Evolutionary conservation across 2,797 vertebrate genomes (phyloP).

Genomic region (Poecilia picta): DNA sequence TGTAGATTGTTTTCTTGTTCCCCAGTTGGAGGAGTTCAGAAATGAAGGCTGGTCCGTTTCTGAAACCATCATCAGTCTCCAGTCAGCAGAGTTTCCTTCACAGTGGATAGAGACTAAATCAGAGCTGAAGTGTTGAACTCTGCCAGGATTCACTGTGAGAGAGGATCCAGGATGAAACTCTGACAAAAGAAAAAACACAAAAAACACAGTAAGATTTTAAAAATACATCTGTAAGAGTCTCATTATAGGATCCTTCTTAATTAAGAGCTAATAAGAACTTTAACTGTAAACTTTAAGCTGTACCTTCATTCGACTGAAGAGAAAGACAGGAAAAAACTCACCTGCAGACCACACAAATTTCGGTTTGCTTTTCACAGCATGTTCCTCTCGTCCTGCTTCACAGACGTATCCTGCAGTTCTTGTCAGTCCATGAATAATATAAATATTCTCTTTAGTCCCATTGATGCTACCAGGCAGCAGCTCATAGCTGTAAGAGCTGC

Average conservation of each 20-base stretch:
- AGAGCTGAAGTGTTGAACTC: slow-evolving; percentile 4
- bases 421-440: slow-evolving; percentile 28
- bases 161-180: background rate
- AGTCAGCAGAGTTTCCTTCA: background rate
- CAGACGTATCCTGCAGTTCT: slow-evolving; percentile 41
- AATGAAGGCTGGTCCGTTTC: background rate
- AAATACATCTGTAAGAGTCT: too few relatives aligned
- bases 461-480: slow-evolving; percentile 14
- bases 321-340: background rate
- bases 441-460: slow-evolving; percentile 30
- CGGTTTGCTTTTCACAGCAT: background rate
- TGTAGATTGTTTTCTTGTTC: background rate
- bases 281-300: too few relatives aligned
- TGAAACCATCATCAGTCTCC: background rate
- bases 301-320: too few relatives aligned
- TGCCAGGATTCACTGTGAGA: slow-evolving; percentile 10
- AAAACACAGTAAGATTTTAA: background rate
- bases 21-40: background rate
- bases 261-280: too few relatives aligned
- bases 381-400: slow-evolving; percentile 8
- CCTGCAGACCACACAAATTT: background rate
- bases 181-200: background rate
- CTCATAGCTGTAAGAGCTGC: background rate
- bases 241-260: too few relatives aligned
- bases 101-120: background rate